Evolutionary conservation across 1,140 invertebrate species (phyloP).

Genomic region (Samia ricini): DNA sequence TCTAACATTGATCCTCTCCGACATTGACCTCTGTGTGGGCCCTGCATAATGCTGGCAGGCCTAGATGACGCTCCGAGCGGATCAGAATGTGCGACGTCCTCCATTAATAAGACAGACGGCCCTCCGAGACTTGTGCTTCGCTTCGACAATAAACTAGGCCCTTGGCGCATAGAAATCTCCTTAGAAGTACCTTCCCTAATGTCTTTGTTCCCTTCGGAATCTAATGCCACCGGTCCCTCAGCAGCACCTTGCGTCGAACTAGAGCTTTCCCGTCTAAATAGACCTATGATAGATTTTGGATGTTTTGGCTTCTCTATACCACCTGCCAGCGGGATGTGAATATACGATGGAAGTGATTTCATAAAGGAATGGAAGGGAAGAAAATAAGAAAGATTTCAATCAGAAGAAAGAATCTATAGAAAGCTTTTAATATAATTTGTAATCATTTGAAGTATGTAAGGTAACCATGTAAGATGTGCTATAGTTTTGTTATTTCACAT

Average conservation of each 20-base stretch:
- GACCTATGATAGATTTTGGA: constrained; percentile 85
- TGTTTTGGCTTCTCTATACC: constrained; percentile 85
- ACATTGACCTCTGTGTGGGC: constrained; percentile 80
- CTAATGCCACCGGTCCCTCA: constrained; percentile 61
- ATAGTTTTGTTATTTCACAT: background rate
- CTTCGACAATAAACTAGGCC: constrained; percentile 57
- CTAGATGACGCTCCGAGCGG: constrained; percentile 77
- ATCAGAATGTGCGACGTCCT: constrained; percentile 76
- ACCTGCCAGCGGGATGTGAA: constrained; percentile 68
- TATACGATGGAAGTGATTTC: constrained; percentile 30
- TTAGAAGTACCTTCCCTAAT: constrained; percentile 51
- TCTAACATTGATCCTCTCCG: constrained; percentile 83
- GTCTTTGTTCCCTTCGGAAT: constrained; percentile 76
- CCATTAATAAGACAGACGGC: constrained; percentile 76
- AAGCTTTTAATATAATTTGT: background rate
- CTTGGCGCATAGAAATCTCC: constrained; percentile 45
- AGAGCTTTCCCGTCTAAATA: constrained; percentile 83
- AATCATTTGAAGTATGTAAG: background rate
- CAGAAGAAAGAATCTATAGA: constrained; percentile 28
- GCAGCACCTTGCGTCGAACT: constrained; percentile 77
- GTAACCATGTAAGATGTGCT: background rate
- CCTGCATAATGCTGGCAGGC: constrained; percentile 71
- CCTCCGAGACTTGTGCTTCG: constrained; percentile 72
- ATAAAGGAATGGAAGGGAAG: constrained; percentile 31
- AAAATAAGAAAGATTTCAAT: constrained; percentile 55